Evolutionary conservation across 2,113 vertebrate species (phyloP).

Genomic region (Tauraco erythrolophus): DNA sequence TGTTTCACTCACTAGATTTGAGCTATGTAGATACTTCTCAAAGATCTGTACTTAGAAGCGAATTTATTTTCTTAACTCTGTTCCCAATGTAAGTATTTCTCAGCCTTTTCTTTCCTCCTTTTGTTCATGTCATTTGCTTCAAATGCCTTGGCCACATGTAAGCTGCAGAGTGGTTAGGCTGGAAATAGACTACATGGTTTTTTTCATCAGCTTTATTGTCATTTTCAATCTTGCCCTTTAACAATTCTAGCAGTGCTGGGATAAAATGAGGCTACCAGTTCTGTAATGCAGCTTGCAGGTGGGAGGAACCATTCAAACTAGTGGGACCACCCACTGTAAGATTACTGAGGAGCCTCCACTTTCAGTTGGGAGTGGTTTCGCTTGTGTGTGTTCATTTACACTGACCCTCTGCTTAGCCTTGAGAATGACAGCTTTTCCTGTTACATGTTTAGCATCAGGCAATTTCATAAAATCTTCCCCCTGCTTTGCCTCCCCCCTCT

Average conservation of each 20-base stretch:
- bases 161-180: neutral
- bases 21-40: neutral
- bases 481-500: neutral
- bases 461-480: neutral
- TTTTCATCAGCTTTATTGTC: neutral
- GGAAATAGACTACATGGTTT: fast-evolving
- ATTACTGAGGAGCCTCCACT: neutral
- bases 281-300: neutral
- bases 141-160: neutral
- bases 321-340: neutral
- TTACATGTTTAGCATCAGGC: neutral
- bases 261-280: neutral
- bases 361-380: neutral
- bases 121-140: neutral
- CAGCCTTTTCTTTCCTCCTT: neutral
- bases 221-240: neutral
- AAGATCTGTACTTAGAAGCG: neutral
- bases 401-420: neutral
- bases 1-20: neutral
- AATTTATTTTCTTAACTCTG: neutral
- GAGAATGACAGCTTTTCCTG: neutral
- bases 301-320: neutral
- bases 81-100: neutral
- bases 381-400: neutral
- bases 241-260: neutral